Evolutionary conservation across 2,113 vertebrate species (phyloP).

Genomic region (Scatophagus argus): DNA sequence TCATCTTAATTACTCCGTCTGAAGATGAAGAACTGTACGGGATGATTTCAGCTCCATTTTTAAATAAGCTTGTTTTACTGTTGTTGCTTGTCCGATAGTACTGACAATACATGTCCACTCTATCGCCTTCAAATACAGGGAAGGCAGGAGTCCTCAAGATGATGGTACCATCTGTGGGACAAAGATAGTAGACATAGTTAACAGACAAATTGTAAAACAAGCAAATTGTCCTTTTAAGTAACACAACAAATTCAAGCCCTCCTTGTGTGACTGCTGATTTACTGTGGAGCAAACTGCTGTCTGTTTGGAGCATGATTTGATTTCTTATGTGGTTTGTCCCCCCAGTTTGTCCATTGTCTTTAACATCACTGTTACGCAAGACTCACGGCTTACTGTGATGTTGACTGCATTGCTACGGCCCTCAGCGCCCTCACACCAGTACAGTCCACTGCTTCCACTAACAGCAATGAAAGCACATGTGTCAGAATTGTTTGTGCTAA

Average conservation of each 20-base stretch:
- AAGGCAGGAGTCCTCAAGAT: constrained; percentile 62
- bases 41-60: constrained; percentile 50
- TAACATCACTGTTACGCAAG: background rate
- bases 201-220: background rate
- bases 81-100: constrained; percentile 21
- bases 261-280: background rate
- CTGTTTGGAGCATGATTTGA: background rate
- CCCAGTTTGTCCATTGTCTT: background rate
- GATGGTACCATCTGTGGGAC: constrained; percentile 62
- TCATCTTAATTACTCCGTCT: constrained; percentile 28
- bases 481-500: background rate
- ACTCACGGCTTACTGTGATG: constrained; percentile 80
- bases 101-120: constrained; percentile 62
- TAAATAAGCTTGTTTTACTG: constrained; percentile 60
- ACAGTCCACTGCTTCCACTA: constrained; percentile 61
- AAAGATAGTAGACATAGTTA: constrained; percentile 1
- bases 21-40: background rate
- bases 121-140: constrained; percentile 59
- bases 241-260: background rate
- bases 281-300: background rate
- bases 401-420: constrained; percentile 67
- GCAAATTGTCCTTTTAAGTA: too few relatives aligned
- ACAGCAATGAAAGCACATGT: constrained; percentile 34
- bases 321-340: background rate
- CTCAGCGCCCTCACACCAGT: constrained; percentile 75